These are phyloP conservation scores for Anabacerthia variegaticeps DNA, from an alignment of 2,797 vertebrate species.

Conservation along the genomic window DNA sequence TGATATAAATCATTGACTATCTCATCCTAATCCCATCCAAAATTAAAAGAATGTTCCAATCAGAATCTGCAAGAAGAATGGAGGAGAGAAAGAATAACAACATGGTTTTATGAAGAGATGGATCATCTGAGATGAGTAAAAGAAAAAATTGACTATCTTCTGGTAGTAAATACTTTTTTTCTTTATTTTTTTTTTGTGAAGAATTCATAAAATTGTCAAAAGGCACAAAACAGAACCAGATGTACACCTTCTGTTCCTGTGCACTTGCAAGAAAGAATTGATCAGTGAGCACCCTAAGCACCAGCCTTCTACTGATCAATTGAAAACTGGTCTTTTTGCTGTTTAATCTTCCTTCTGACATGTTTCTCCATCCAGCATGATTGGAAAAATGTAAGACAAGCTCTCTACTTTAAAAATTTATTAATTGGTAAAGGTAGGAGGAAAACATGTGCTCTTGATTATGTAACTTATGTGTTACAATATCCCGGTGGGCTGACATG, in stretches of 20 bases:
- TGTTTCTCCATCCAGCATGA: not conserved
- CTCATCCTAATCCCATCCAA: not conserved
- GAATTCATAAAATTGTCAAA: not conserved
- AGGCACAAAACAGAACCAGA: not conserved
- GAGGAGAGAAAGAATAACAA: not conserved
- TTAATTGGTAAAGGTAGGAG: conserved; percentile 26
- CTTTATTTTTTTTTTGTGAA: not conserved
- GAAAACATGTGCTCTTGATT: conserved; percentile 15
- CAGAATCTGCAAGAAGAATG: not conserved
- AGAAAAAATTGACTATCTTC: not conserved
- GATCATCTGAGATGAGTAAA: not conserved
- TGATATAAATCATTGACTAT: not conserved
- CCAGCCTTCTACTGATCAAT: not conserved
- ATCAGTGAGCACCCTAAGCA: not conserved
- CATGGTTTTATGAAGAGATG: not conserved
- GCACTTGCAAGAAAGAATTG: not conserved
- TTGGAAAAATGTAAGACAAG: not conserved
- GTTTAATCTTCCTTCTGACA: not conserved
- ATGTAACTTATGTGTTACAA: not conserved
- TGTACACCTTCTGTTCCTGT: not conserved
- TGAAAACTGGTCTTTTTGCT: not conserved
- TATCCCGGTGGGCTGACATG: not conserved
- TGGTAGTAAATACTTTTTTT: not conserved
- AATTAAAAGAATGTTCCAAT: conserved; percentile 3
- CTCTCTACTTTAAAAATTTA: not conserved